Evolutionary conservation across 2,888 invertebrate genomes (phyloP).

Genomic region (Mythimna albipuncta): DNA sequence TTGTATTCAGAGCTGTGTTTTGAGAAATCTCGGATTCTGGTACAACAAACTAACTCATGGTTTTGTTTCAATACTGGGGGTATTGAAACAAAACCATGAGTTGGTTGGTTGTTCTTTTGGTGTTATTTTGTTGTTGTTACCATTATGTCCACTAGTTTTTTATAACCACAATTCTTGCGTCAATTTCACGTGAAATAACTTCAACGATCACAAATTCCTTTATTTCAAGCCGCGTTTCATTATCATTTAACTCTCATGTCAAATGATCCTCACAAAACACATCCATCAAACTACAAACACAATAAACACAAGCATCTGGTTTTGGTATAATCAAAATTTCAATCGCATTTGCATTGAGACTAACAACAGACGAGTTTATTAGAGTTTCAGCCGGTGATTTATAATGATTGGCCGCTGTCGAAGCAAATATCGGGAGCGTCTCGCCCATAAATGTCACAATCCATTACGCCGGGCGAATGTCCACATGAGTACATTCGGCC

Average conservation of each 20-base stretch:
- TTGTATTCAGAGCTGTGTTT: slow-evolving; percentile 44
- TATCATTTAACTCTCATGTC: slow-evolving; percentile 11
- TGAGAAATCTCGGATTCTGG: slow-evolving; percentile 32
- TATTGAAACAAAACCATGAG: slow-evolving; percentile 22
- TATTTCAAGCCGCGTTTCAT: slow-evolving; percentile 3
- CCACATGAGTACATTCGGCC: slow-evolving; percentile 66
- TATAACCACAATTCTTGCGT: neutral
- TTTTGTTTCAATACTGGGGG: slow-evolving; percentile 19
- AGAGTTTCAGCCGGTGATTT: slow-evolving; percentile 65
- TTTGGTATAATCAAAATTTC: slow-evolving; percentile 63
- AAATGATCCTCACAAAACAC: slow-evolving; percentile 26
- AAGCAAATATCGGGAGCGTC: slow-evolving; percentile 67
- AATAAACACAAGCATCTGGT: slow-evolving; percentile 56
- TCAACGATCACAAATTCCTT: slow-evolving; percentile 1
- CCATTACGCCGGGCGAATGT: slow-evolving; percentile 65
- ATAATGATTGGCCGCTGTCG: slow-evolving; percentile 69
- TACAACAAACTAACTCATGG: slow-evolving; percentile 3
- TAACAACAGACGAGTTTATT: slow-evolving; percentile 65
- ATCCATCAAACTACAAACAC: slow-evolving; percentile 39
- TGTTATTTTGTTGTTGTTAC: neutral
- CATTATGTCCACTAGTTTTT: neutral
- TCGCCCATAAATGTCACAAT: slow-evolving; percentile 69
- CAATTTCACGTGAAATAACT: neutral
- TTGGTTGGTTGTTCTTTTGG: slow-evolving; percentile 5
- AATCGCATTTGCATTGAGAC: slow-evolving; percentile 67